Evolutionary conservation across 2,113 vertebrate genomes (phyloP).

Genomic region (Prietella phreatophila): DNA sequence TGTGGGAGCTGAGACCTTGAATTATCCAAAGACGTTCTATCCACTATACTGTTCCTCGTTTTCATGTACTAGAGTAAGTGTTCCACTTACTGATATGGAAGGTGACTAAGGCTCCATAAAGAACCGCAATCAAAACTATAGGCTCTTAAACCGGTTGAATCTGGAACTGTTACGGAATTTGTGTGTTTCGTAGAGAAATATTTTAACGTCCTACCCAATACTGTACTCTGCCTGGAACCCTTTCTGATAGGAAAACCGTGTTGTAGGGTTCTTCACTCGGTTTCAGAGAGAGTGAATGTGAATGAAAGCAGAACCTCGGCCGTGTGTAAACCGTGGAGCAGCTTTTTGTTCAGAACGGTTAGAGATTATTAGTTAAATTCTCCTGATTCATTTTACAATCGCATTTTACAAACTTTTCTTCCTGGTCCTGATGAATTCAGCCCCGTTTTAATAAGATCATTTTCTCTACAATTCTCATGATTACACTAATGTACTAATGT

Average conservation of each 20-base stretch:
- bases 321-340: no score
- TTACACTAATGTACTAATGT: not conserved
- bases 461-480: constrained; percentile 10
- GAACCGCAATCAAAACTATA: not conserved
- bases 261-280: not conserved
- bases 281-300: not conserved
- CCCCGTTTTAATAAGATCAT: not conserved
- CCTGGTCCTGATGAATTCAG: not conserved
- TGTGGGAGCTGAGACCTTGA: not conserved
- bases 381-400: not conserved
- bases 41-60: not conserved
- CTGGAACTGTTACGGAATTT: not conserved
- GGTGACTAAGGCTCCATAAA: not conserved
- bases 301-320: not conserved
- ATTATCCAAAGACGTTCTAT: not conserved
- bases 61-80: not conserved
- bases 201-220: not conserved
- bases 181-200: not conserved
- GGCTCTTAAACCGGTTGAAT: not conserved
- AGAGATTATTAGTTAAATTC: not conserved
- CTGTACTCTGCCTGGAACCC: not conserved
- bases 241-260: not conserved
- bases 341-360: not conserved
- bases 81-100: not conserved
- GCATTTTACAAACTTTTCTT: not conserved